Conservation (phyloP, 2,113 vertebrate species). For the Castor canadensis region DNA sequence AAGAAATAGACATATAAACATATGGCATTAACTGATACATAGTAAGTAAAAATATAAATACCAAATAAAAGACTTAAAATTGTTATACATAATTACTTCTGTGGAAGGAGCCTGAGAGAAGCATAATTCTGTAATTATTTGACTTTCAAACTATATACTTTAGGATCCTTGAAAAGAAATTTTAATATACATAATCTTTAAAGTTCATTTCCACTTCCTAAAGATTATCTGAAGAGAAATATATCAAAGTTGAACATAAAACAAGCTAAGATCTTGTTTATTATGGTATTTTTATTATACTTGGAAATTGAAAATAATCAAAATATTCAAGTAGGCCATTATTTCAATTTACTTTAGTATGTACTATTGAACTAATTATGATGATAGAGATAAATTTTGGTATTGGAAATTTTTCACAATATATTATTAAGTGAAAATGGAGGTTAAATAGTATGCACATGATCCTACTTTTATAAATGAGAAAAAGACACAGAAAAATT, state of each 20-base stretch:
- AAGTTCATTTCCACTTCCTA: neutral
- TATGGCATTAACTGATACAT: neutral
- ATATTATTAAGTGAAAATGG: neutral
- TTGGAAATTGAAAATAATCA: conserved; percentile 11
- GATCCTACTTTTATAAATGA: neutral
- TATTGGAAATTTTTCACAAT: neutral
- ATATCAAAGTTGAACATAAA: neutral
- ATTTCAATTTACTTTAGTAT: neutral
- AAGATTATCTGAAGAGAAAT: neutral
- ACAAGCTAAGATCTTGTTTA: neutral
- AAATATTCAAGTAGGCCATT: neutral
- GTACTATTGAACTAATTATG: neutral
- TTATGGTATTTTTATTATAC: neutral
- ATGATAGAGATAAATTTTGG: neutral
- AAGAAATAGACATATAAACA: neutral
- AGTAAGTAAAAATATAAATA: neutral
- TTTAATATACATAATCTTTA: neutral
- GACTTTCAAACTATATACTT: neutral
- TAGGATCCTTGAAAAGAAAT: neutral
- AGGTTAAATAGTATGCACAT: neutral
- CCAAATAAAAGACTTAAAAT: neutral
- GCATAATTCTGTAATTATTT: neutral
- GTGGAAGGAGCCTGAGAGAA: neutral
- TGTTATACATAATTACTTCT: neutral
- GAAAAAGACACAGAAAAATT: neutral